These are phyloP conservation scores for Oryzias dopingdopingensis DNA, from an alignment of 2,797 vertebrate genomes.

Conservation along the genomic window DNA sequence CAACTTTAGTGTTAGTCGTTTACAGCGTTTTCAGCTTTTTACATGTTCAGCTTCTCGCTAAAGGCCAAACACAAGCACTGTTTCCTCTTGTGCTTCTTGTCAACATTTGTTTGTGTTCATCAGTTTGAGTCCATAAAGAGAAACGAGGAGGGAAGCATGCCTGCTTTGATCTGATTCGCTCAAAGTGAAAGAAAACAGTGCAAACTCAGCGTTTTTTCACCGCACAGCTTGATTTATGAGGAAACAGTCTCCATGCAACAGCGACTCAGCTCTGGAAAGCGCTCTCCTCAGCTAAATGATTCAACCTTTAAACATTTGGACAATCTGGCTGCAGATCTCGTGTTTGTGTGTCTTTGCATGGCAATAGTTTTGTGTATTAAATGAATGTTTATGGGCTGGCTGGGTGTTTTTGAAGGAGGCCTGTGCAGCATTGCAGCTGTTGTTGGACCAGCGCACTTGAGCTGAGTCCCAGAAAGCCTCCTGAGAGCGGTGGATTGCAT, in stretches of 20 bases:
- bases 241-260: slow-evolving; percentile 34
- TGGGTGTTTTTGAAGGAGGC: slow-evolving; percentile 24
- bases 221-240: slow-evolving; percentile 21
- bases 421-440: slow-evolving; percentile 39
- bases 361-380: neutral
- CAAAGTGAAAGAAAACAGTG: slow-evolving; percentile 23
- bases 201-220: slow-evolving; percentile 36
- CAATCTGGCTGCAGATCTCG: slow-evolving; percentile 14
- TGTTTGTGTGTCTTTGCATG: slow-evolving; percentile 14
- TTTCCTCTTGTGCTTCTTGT: slow-evolving; percentile 3
- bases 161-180: slow-evolving; percentile 34
- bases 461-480: slow-evolving; percentile 40
- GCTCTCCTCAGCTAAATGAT: slow-evolving; percentile 25
- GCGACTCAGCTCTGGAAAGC: slow-evolving; percentile 18
- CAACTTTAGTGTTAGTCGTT: no score
- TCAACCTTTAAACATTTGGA: slow-evolving; percentile 36
- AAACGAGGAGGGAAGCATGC: slow-evolving; percentile 11
- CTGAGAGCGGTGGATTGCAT: slow-evolving; percentile 58
- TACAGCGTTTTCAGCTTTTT: neutral
- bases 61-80: neutral
- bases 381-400: slow-evolving; percentile 20
- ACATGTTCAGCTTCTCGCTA: neutral
- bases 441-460: slow-evolving; percentile 31
- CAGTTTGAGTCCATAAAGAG: slow-evolving; percentile 12
- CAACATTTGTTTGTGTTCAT: neutral